These are phyloP conservation scores for Cephonodes hylas DNA, from an alignment of 2,888 invertebrate genomes.

Conservation along the genomic window DNA sequence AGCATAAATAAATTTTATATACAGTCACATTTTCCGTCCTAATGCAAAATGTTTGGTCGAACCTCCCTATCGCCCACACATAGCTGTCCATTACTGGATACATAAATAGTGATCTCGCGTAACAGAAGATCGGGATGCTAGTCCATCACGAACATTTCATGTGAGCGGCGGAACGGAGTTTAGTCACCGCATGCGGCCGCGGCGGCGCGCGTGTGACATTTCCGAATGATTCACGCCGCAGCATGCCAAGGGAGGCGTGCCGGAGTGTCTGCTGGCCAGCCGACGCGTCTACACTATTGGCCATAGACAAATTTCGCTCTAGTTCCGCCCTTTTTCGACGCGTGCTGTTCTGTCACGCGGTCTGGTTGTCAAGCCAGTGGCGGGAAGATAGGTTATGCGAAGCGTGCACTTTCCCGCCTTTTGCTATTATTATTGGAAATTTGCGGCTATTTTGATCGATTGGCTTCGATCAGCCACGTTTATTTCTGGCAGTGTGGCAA, in stretches of 20 bases:
- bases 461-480: too few relatives aligned
- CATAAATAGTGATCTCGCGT: too few relatives aligned
- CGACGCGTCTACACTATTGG: constrained; percentile 4
- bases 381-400: not conserved
- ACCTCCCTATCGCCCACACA: too few relatives aligned
- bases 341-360: not conserved
- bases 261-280: not conserved
- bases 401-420: too few relatives aligned
- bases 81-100: not conserved
- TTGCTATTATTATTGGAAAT: too few relatives aligned
- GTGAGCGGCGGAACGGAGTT: not conserved
- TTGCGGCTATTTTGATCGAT: too few relatives aligned
- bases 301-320: constrained; percentile 15
- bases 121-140: not conserved
- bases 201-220: constrained; percentile 7
- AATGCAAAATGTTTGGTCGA: too few relatives aligned
- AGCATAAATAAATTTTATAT: too few relatives aligned
- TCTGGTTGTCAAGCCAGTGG: not conserved
- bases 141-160: not conserved
- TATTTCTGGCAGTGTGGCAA: not conserved
- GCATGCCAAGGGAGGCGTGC: constrained; percentile 13
- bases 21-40: too few relatives aligned
- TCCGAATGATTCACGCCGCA: constrained; percentile 9
- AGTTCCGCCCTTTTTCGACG: constrained; percentile 21
- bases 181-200: not conserved